Conservation (phyloP, 2,113 vertebrate genomes). For the Nestor notabilis region DNA sequence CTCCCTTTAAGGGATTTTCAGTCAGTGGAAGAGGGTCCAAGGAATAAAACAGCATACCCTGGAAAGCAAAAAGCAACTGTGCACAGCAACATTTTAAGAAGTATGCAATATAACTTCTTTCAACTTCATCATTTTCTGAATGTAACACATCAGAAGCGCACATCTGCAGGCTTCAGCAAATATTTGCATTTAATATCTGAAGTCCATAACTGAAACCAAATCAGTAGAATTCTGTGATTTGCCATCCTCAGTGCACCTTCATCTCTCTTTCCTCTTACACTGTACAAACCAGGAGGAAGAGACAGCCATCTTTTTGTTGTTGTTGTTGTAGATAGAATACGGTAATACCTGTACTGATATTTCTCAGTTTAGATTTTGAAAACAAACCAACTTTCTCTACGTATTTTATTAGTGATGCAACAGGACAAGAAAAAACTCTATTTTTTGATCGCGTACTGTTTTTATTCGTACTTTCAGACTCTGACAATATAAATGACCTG, state of each 20-base stretch:
- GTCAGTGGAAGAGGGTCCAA: not conserved
- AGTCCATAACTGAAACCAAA: slow-evolving; percentile 21
- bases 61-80: not conserved
- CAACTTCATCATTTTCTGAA: slow-evolving; percentile 14
- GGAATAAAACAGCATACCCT: not conserved
- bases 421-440: not conserved
- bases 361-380: not conserved
- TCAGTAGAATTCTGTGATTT: not conserved
- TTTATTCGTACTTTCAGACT: not conserved
- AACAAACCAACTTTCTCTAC: not conserved
- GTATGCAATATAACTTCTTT: not conserved
- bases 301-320: too few relatives aligned
- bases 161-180: slow-evolving; percentile 25
- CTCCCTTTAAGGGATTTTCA: not conserved
- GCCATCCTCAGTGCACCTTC: not conserved
- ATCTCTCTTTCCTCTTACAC: not conserved
- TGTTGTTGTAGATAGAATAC: too few relatives aligned
- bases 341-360: not conserved
- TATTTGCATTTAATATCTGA: slow-evolving; percentile 22
- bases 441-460: fast-evolving
- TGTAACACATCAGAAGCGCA: not conserved
- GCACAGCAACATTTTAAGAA: not conserved
- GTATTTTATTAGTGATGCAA: not conserved
- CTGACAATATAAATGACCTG: not conserved
- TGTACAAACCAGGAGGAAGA: not conserved